These are phyloP conservation scores for Sylvia borin DNA, from an alignment of 2,797 vertebrate genomes.

Conservation along the genomic window DNA sequence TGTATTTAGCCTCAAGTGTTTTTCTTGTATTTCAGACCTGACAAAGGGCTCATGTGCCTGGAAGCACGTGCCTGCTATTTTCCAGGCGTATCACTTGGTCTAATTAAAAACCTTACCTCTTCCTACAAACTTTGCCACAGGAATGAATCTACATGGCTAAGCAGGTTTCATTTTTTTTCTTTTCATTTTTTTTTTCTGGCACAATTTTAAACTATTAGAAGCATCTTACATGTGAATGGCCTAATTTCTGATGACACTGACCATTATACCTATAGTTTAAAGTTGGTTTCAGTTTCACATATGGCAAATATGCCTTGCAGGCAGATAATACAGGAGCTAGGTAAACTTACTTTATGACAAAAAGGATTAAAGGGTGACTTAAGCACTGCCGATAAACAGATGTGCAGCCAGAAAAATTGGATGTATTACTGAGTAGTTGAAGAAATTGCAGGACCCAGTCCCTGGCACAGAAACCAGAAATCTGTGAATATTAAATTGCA, in stretches of 20 bases:
- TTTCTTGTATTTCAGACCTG: constrained; percentile 33
- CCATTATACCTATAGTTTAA: not conserved
- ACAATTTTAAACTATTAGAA: not conserved
- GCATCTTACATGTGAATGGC: not conserved
- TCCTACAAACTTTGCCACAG: constrained; percentile 15
- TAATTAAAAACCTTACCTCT: constrained; percentile 46
- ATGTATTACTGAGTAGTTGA: not conserved
- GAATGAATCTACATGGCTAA: not conserved
- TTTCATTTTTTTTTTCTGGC: not conserved
- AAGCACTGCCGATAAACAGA: constrained; percentile 12
- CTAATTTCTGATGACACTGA: not conserved
- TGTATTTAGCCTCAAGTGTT: constrained; percentile 27
- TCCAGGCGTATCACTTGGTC: constrained; percentile 3
- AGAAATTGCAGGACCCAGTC: not conserved
- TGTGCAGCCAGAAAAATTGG: not conserved
- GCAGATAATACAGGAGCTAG: not conserved
- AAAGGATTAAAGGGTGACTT: not conserved
- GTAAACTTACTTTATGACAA: not conserved
- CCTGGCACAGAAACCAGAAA: not conserved
- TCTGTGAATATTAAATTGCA: not conserved
- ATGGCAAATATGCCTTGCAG: not conserved
- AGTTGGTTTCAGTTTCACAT: not conserved
- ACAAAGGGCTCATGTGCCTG: constrained; percentile 21
- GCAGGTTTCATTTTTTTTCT: not conserved
- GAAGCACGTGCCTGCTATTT: constrained; percentile 18